A percentile compares a stretch with the other conserved stretches of the same genome.
phyloP scores from a whole-genome alignment of 2,113 vertebrate species.

The Aegithalos caudatus region DNA sequence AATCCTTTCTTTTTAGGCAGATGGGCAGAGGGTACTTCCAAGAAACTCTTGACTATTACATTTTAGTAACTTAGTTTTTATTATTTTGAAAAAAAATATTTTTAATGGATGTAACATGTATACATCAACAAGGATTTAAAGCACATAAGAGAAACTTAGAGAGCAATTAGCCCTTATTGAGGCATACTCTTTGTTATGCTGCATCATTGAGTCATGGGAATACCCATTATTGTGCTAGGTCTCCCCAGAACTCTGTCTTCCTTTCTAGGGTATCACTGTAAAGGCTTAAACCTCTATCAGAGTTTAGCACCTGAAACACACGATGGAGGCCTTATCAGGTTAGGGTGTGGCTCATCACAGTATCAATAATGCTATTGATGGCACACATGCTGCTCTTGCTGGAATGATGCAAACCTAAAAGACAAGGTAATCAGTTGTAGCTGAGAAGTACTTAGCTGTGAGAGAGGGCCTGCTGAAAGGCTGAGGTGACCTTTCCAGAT shows the following conservation, averaged over 20 bases:
- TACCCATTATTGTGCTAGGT: background rate
- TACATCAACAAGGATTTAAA: background rate
- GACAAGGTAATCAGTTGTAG: slow-evolving; percentile 6
- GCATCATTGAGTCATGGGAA: background rate
- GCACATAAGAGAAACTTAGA: background rate
- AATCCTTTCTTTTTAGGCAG: background rate
- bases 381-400: background rate
- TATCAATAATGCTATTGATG: background rate
- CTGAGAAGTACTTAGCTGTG: background rate
- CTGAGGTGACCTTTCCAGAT: slow-evolving; percentile 5
- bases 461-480: background rate
- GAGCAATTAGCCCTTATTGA: background rate
- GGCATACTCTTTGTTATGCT: background rate
- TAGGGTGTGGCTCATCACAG: background rate
- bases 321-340: background rate
- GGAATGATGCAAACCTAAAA: background rate
- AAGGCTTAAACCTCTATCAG: background rate
- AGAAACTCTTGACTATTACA: background rate
- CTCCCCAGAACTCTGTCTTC: background rate
- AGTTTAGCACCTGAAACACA: background rate
- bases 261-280: background rate
- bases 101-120: background rate
- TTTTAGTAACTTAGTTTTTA: background rate
- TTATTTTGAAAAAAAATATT: no score
- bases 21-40: background rate